Evolutionary conservation across 2,113 vertebrate species (phyloP).

Genomic region (Emydura subglobosa): DNA sequence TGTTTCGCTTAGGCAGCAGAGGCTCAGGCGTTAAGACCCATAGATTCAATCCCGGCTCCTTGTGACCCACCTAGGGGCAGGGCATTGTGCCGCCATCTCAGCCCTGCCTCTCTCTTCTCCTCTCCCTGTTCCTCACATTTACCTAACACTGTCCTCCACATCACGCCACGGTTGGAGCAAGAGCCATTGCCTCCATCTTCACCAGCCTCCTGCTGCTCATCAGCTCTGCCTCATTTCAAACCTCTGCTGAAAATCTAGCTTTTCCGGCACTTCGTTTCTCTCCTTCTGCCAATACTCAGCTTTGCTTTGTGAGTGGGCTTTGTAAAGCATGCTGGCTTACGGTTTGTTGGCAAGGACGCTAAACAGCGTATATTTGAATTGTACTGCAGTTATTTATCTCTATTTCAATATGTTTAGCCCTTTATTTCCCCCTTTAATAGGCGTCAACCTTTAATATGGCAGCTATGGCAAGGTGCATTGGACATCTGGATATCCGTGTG

Average conservation of each 20-base stretch:
- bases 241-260: neutral
- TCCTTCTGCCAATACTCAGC: neutral
- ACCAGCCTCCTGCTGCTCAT: neutral
- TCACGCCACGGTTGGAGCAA: neutral
- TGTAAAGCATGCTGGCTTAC: neutral
- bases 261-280: neutral
- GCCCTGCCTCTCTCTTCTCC: too few species aligned
- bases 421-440: neutral
- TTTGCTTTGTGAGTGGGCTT: neutral
- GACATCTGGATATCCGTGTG: neutral
- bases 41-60: too few species aligned
- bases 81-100: neutral
- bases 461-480: neutral
- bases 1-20: neutral
- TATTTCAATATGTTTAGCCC: neutral
- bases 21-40: neutral
- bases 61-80: neutral
- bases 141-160: neutral
- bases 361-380: neutral
- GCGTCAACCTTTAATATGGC: neutral
- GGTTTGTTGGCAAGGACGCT: neutral
- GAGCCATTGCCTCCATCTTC: neutral
- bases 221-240: neutral
- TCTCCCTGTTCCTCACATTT: neutral
- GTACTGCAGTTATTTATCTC: neutral